Percentiles rank a stretch among this genome's conserved stretches.
These are phyloP conservation scores for Thymallus thymallus DNA, from an alignment of 2,113 vertebrate species.

Conservation along the genomic window DNA sequence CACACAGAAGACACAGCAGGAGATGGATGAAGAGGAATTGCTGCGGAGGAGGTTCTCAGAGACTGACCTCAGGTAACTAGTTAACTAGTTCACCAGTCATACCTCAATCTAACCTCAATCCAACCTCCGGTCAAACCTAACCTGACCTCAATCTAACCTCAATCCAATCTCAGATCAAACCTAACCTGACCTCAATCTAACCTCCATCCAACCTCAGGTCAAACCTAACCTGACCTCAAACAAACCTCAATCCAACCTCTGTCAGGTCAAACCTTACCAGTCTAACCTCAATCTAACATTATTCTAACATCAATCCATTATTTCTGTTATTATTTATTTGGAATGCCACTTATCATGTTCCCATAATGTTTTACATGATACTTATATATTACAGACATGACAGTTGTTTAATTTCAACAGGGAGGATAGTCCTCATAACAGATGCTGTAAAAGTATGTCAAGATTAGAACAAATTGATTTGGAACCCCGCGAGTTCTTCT, in stretches of 20 bases:
- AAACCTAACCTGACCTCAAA: neutral
- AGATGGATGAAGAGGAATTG: conserved; percentile 76
- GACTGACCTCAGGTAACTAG: conserved; percentile 89
- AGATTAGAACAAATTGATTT: conserved; percentile 38
- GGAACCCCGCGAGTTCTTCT: conserved; percentile 14
- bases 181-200: no score
- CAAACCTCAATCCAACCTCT: no score
- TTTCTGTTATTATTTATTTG: conserved; percentile 1
- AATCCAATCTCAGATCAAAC: no score
- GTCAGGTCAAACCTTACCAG: no score
- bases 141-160: neutral
- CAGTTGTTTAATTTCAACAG: conserved; percentile 25
- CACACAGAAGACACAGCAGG: conserved; percentile 40
- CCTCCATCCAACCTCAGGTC: no score
- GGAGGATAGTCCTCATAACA: neutral
- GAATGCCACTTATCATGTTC: neutral
- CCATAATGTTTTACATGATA: conserved; percentile 18
- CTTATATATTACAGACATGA: conserved; percentile 37
- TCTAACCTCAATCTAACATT: no score
- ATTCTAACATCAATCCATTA: no score
- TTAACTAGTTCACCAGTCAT: no score
- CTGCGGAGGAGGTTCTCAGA: conserved; percentile 81
- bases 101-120: no score
- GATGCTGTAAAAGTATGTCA: conserved; percentile 19
- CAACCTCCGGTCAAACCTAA: no score